Percentiles rank a stretch among this genome's conserved stretches.
These are phyloP conservation scores for Synanthedon tipuliformis DNA, from an alignment of 2,888 invertebrate species.

Conservation along the genomic window DNA sequence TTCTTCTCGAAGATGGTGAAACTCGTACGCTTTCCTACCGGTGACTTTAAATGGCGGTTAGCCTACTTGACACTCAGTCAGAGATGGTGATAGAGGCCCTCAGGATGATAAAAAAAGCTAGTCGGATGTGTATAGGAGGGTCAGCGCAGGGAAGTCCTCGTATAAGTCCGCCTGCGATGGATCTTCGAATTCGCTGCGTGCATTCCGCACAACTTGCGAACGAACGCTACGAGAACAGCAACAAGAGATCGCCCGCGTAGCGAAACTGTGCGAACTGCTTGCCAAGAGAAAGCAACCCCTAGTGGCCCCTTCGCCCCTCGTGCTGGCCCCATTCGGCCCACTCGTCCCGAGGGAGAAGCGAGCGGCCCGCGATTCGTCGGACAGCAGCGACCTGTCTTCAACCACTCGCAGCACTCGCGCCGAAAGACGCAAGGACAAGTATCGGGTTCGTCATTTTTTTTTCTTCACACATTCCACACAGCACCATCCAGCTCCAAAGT, in stretches of 20 bases:
- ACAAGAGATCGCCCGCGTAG: constrained; percentile 36
- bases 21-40: no score
- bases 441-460: constrained; percentile 4
- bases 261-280: constrained; percentile 42
- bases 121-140: not conserved
- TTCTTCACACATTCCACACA: not conserved
- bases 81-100: no score
- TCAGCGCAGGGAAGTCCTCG: constrained; percentile 5
- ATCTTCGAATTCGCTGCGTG: constrained; percentile 30
- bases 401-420: constrained; percentile 18
- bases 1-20: no score
- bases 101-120: no score
- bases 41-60: no score
- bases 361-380: constrained; percentile 6
- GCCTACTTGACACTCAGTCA: no score
- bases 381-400: constrained; percentile 29
- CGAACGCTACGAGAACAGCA: constrained; percentile 43
- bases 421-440: constrained; percentile 8
- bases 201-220: constrained; percentile 37
- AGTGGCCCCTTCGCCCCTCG: not conserved
- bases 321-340: constrained; percentile 2
- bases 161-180: constrained; percentile 1
- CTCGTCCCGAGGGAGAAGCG: not conserved
- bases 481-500: no score
- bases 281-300: constrained; percentile 14